Conservation (phyloP, 1,140 invertebrate species). For the Atta texana region DNA sequence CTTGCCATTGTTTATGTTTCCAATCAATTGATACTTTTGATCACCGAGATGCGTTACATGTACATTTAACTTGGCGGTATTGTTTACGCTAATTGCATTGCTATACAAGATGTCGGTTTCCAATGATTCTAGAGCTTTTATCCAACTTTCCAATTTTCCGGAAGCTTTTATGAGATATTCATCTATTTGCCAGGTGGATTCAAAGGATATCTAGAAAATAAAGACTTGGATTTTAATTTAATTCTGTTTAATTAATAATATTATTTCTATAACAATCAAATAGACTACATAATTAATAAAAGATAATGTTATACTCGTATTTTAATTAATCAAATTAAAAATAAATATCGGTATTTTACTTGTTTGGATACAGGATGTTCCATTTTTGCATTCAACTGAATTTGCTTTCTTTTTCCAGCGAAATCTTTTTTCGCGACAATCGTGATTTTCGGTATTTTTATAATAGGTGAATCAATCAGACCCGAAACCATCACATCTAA, state of each 20-base stretch:
- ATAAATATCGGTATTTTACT: slow-evolving; percentile 67
- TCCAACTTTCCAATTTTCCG: slow-evolving; percentile 86
- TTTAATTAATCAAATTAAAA: slow-evolving; percentile 8
- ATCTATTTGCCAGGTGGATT: slow-evolving; percentile 86
- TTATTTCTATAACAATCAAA: background rate
- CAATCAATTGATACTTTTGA: slow-evolving; percentile 74
- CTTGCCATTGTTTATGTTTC: slow-evolving; percentile 67
- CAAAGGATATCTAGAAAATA: slow-evolving; percentile 83
- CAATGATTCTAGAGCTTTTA: slow-evolving; percentile 85
- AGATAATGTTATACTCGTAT: slow-evolving; percentile 1
- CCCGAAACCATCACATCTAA: slow-evolving; percentile 87
- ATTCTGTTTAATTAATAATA: slow-evolving; percentile 24
- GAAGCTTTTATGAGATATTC: slow-evolving; percentile 83
- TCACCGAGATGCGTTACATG: slow-evolving; percentile 72
- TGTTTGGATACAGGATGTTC: slow-evolving; percentile 66
- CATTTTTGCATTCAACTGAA: slow-evolving; percentile 82
- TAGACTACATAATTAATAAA: background rate
- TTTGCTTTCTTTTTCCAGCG: slow-evolving; percentile 87
- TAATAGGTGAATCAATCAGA: slow-evolving; percentile 87
- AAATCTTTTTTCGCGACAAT: slow-evolving; percentile 90
- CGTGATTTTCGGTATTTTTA: slow-evolving; percentile 88
- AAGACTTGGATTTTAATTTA: background rate
- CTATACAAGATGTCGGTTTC: slow-evolving; percentile 84
- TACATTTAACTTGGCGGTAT: slow-evolving; percentile 70
- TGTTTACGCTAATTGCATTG: slow-evolving; percentile 76